phyloP scores from a whole-genome alignment of 1,140 invertebrate species.

The Brachionus paranguensis region DNA sequence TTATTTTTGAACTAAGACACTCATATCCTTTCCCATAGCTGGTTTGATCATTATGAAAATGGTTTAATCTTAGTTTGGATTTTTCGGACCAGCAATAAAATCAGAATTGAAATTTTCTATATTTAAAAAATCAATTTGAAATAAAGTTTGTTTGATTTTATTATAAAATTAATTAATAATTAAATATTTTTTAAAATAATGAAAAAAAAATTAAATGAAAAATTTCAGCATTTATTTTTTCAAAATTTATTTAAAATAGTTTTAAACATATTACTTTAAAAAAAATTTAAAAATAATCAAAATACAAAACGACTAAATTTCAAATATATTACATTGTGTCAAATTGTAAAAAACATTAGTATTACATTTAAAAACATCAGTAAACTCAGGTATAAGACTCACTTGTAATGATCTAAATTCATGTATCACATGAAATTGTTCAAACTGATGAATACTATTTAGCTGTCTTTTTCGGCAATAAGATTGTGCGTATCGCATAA shows the following conservation, averaged over 20 bases:
- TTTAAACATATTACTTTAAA: not conserved
- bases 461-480: conserved; percentile 14
- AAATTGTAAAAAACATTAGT: conserved; percentile 25
- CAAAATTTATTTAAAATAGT: not conserved
- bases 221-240: not conserved
- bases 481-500: conserved; percentile 27
- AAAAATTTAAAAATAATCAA: not conserved
- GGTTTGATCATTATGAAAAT: no score
- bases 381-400: conserved; percentile 30
- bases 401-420: conserved; percentile 1
- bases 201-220: not conserved
- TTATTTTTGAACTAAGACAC: no score
- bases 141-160: not conserved
- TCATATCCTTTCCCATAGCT: no score
- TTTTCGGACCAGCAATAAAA: no score
- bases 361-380: conserved; percentile 20
- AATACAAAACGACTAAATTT: not conserved
- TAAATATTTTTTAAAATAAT: not conserved
- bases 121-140: no score
- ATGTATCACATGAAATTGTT: conserved; percentile 12
- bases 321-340: conserved; percentile 30
- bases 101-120: no score
- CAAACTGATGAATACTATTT: not conserved
- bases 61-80: no score
- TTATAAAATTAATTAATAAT: not conserved